Evolutionary conservation across 2,888 invertebrate genomes (phyloP), one percentile per base, ranked within the genome.

Genomic region (Psylliodes chrysocephalus): DNA sequence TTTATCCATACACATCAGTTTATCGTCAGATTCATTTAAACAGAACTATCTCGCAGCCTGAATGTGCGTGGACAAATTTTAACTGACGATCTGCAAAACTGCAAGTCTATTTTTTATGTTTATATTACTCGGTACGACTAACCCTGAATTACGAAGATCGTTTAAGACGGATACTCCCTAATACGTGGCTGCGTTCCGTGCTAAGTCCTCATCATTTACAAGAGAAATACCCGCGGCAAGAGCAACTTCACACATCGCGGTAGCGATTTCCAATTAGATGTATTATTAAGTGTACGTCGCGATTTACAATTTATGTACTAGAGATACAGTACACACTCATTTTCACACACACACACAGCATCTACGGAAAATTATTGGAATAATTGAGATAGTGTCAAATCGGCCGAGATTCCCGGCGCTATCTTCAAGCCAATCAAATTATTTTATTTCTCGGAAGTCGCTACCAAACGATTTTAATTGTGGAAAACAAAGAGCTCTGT

Each of bases 221-320:
- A 64, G 51, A 44, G 54, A 61, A 64, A 53, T 54, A 67, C 67
- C 59, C 30, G 40, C 30, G 64, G 67, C 67, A 57, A 53, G 33
- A 44, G 63, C 60, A 53, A 54, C 63, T 65, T 68, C 63, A 68
- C 68, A 65, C 70, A 59, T 70, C 54, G 70, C 73, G 67, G 76
- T 76, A 76, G 76, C 76, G 73, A 74, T 75, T 75, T 74, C 73
- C 76, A 76, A 75, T 76, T 76, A 76, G 75, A 76, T 75, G 72
- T 74, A 75, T 76, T 75, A 75, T 74, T 73, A 75, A 75, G 70
- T 67, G 72, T 68, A 60, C 70, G 73, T 73, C 75, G 69, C 68
- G 54, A 44, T 30, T 35, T 19, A 63, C 64, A 64, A 73, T 75
- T 73, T 74, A 74, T 72, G 71, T 70, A 68, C 60, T 55, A 56